Conservation (phyloP, 1,140 invertebrate species). For the Ectropis grisescens region DNA sequence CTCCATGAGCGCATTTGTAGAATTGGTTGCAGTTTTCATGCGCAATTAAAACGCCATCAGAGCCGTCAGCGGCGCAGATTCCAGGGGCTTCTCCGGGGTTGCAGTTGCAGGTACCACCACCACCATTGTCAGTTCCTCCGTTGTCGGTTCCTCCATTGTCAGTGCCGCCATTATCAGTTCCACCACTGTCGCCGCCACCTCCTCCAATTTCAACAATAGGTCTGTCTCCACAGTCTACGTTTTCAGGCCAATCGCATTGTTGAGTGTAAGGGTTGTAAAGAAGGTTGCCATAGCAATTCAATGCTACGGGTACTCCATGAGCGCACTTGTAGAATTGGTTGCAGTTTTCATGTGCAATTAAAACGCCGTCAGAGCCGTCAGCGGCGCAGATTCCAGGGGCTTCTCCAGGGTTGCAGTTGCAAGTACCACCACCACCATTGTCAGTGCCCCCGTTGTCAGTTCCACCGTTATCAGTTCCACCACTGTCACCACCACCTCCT, state of each 20-base stretch:
- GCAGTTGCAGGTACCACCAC: conserved; percentile 2
- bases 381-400: conserved; percentile 16
- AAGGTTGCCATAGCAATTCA: conserved; percentile 9
- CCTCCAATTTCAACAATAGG: too few species aligned
- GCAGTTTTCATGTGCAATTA: conserved; percentile 22
- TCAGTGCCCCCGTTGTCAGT: background rate
- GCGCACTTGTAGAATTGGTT: conserved; percentile 19
- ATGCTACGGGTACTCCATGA: too few species aligned
- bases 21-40: conserved; percentile 31
- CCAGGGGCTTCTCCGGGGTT: conserved; percentile 12
- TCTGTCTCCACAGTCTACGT: conserved; percentile 24
- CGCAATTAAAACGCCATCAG: conserved; percentile 11
- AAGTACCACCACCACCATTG: conserved; percentile 2
- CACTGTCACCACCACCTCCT: background rate
- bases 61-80: conserved; percentile 8
- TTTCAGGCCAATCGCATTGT: conserved; percentile 24
- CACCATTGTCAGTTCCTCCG: conserved; percentile 4
- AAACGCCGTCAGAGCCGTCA: conserved; percentile 13
- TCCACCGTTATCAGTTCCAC: background rate
- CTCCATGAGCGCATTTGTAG: conserved; percentile 32
- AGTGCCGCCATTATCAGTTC: background rate
- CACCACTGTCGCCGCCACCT: background rate
- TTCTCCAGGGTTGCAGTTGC: conserved; percentile 18
- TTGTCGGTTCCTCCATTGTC: too few species aligned
- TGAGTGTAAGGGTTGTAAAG: conserved; percentile 18